Base-by-base conservation (phyloP, 2,888 invertebrate species). In the Meteorus cinctellus region DNA sequence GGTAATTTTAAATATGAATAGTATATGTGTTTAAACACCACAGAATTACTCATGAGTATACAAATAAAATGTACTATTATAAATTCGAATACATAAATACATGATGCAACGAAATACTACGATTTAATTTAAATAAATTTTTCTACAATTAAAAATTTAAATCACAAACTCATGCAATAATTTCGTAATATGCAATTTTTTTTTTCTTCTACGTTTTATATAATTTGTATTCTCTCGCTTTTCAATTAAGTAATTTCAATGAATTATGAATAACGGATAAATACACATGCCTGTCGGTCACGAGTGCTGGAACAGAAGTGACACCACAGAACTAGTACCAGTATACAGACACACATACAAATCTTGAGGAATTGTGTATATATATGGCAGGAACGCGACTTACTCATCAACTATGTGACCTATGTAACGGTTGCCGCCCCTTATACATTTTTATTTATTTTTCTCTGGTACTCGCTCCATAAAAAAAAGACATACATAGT, bases 371-470 rank as follows among this genome's bases (percentile, higher is more conserved):
- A 41, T 41, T 48, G 14, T 41, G 45, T 66, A 41, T 41, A 36
- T 66, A 24, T 34, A 45, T 14, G 60, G 66, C 8, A 27, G 27
- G 24, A 29, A 36, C 8, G 36, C 72, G 66, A 72, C 72, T 68
- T 69, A 78, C 71, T 68, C 78, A 72, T 63, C 75, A 63, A 29
- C 68, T 62, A 65, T 72, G 66, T 72, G 75, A 69, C 71, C 77
- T 72, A 70, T 75, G 78, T 78, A 78, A 78, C 77, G 78, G 77
- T 69, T 66, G 31, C 75, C 69, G 76, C 71, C 76, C 72, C 78
- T 51, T 27, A 68, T n/a, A 66, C 41, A 51, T 68, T 29, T n/a
- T 45, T 68, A 68, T 68, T 27, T 68, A 16, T 48, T 29, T 48
- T n/a, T 51, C 27, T 63, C 2, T 31, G 14, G 10, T 34, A n/a